Base-by-base conservation (phyloP, 2,113 vertebrate species). In the Smithornis capensis region DNA sequence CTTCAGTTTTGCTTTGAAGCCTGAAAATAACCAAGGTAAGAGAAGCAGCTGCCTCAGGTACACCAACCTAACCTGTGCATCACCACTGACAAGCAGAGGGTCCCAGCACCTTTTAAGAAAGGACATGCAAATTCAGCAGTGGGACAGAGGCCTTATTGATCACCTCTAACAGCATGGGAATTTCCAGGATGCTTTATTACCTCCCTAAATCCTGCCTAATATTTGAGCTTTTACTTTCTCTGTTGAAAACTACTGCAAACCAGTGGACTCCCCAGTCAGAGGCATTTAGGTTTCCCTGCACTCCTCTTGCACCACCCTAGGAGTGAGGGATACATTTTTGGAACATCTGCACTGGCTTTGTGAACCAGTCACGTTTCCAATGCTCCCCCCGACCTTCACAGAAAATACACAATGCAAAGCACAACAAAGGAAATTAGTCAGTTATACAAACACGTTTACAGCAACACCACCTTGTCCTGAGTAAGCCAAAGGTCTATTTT, bases 281-380 rank as follows among this genome's bases (percentile, higher is more conserved):
- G 38, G 22, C 14, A 18, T 33, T 56, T 19, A 2, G 50, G 53
- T 0, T 42, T 55, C 28, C 35, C 19, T 37, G 9, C 1, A 5
- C 14, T 37, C 38, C 60, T 83, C 67, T 42, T 56, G 27, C 23
- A 31, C 8, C 47, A 59, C 12, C 5, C 9, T 38, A 57, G 31
- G n/a, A 76, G 28, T 12, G 59, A 38, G 24, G 22, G 23, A 53
- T 2, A 38, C 19, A 14, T 19, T 81, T 89, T 35, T 38, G 18
- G n/a, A 78, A 38, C 7, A 47, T 12, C 31, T 62, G 19, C 25
- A 38, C 7, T 6, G 15, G 40, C 65, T n/a, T 2, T 24, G 15
- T 14, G 14, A 56, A 22, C 17, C 5, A 4, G 37, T 3, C 29
- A 25, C 29, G 14, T 19, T 57, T 29, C 44, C 0, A 0, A n/a